Evolutionary conservation across 2,888 invertebrate genomes (phyloP), one percentile per base, ranked within the genome.

Genomic region (Orthonevra nobilis): DNA sequence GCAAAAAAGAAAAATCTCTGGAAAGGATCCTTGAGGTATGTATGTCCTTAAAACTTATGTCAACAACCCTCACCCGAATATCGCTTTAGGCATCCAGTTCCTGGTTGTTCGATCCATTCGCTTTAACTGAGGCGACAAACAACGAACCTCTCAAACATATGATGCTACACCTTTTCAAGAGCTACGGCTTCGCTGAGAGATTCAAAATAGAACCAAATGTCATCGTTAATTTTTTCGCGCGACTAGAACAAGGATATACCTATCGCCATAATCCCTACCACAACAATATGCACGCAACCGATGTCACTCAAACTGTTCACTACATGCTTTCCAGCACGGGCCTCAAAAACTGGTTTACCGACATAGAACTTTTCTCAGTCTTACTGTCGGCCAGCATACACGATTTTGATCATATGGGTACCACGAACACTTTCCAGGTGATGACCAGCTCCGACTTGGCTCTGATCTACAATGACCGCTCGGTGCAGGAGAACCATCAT

Each of bases 361-460:
- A 98, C 89, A 88, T 97, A 85, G 98, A 98, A 89, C 95, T 97
- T 84, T 96, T 97, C 88, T 97, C 97, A 56, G 95, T 96, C 7
- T 90, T 98, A 70, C 92, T 97, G 83, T 97, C 97, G 0, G 97
- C 98, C 10, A 91, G 97, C 68, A 94, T 97, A 83, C 98, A 98
- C 87, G 98, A 98, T 89, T 97, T 92, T 89, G 97, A 98, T 89
- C 98, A 98, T 89, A 98, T 97, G 9, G 98, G 97, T 83, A 97
- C 97, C 82, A 98, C 97, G 23, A 98, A 98, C 90, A 97, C 96
- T 90, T 98, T 97, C 90, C 98, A 98, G 89, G 96, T 98, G 46
- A 97, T 96, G 94, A 96, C 97, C 2, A 95, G 95, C 20, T 95
- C 97, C 2, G 96, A 97, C 61, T 95, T 95, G 15, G 97, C 97